Evolutionary conservation across 1,140 invertebrate genomes (phyloP), one percentile per base, ranked within the genome.

Genomic region (Conopomorpha cramerella): DNA sequence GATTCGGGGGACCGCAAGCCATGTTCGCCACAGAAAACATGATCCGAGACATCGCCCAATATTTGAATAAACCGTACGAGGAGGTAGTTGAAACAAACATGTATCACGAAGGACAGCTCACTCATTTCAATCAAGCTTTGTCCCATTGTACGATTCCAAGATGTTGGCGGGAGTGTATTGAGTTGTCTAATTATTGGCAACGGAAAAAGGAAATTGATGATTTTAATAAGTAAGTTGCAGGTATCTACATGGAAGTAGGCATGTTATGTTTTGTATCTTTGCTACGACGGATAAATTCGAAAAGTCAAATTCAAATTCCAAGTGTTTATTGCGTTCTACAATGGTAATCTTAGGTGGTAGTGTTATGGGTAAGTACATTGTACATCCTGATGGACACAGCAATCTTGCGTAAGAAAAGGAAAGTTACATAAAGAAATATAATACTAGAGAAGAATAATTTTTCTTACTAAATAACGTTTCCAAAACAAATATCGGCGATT

Each of bases 1-100:
- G 88, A 14, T 90, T 90, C 55, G 88, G 88, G 11, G 87, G 81
- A 2, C 88, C 88, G 0, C 85, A 90, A 55, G 86, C 83, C n/a
- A 89, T 90, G 87, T 81, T 90, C 40, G 76, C 82, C 16, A 78
- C 79, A 14, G 89, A 91, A 65, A 78, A 64, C 17, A 80, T 89
- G 39, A 80, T 90, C 15, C 76, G 83, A 43, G 77, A 86, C 42
- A 66, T 90, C 14, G 86, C 89, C 7, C 68, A 77, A 30, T 68
- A 67, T 39, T 64, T 90, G 19, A 60, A 71, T 3, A 76, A 79
- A 50, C 41, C 30, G 26, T 68, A 68, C 39, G 70, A 74, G 48
- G 61, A 72, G 35, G 51, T 77, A 26, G 39, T 53, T 8, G 12
- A 42, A 46, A 55, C 83, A 13, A 92, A 93, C 70, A 64, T 93